These are phyloP conservation scores for Eristalinus aeneus DNA, from an alignment of 2,888 invertebrate genomes.

Conservation along the genomic window DNA sequence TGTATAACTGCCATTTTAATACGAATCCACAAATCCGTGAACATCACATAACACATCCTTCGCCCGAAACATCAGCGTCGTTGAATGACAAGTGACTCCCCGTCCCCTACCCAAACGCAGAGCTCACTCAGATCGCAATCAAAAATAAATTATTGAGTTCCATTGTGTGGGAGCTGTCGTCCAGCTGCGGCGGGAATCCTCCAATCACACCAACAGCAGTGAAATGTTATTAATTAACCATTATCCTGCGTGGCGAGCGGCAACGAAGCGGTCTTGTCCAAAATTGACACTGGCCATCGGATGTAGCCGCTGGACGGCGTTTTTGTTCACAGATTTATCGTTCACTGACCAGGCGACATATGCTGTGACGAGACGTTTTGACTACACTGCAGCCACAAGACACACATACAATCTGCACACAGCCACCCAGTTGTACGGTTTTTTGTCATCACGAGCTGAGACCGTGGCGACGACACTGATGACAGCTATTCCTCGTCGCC, in stretches of 20 bases:
- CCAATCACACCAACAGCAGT: not conserved
- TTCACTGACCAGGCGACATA: slow-evolving; percentile 48
- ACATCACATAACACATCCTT: not conserved
- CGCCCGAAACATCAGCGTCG: not conserved
- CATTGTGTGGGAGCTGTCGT: slow-evolving; percentile 21
- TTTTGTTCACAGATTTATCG: slow-evolving; percentile 47
- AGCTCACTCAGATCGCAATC: slow-evolving; percentile 13
- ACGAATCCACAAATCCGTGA: not conserved
- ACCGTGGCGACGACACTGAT: not conserved
- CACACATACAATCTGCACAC: slow-evolving; percentile 26
- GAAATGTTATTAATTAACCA: slow-evolving; percentile 62
- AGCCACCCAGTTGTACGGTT: not conserved
- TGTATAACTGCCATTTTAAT: too few relatives aligned
- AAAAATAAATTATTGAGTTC: slow-evolving; percentile 45
- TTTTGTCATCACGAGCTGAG: not conserved
- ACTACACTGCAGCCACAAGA: slow-evolving; percentile 27
- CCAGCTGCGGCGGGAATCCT: not conserved
- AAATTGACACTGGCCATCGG: slow-evolving; percentile 27
- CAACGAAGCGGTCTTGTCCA: not conserved
- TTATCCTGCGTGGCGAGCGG: slow-evolving; percentile 46
- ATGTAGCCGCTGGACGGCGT: not conserved
- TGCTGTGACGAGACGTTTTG: slow-evolving; percentile 33
- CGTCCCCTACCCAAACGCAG: not conserved
- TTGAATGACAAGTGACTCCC: not conserved
- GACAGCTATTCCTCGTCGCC: slow-evolving; percentile 6